phyloP scores from a whole-genome alignment of 2,797 vertebrate species.

The Epinephelus awoara region DNA sequence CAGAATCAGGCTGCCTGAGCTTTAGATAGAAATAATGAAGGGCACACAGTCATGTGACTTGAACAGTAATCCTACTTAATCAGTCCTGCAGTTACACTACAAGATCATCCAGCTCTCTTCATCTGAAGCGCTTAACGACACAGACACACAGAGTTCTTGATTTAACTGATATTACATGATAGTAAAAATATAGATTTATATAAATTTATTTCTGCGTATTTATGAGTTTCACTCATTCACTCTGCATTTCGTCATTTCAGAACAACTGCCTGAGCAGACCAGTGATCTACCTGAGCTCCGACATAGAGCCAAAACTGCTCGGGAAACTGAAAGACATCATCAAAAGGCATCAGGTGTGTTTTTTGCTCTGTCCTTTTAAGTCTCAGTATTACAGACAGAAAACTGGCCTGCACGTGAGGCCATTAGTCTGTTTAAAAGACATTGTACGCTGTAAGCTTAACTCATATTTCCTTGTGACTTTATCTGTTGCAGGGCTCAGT shows the following conservation, averaged over 20 bases:
- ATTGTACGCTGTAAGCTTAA: not conserved
- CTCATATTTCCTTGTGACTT: not conserved
- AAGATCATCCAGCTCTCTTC: slow-evolving; percentile 18
- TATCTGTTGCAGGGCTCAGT: slow-evolving; percentile 90
- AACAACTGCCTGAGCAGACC: slow-evolving; percentile 96
- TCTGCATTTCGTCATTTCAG: slow-evolving; percentile 74
- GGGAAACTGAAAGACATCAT: slow-evolving; percentile 97
- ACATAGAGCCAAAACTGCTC: slow-evolving; percentile 95
- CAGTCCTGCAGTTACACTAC: slow-evolving; percentile 19
- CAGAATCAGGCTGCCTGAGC: slow-evolving; percentile 11
- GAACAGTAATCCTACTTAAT: slow-evolving; percentile 48
- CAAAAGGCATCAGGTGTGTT: slow-evolving; percentile 95
- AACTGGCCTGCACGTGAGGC: not conserved
- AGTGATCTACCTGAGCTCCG: slow-evolving; percentile 95
- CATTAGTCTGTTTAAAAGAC: not conserved
- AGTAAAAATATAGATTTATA: not conserved
- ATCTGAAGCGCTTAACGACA: slow-evolving; percentile 6
- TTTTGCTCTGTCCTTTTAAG: not conserved
- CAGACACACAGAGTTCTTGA: not conserved
- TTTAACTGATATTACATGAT: slow-evolving; percentile 13
- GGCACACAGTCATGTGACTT: slow-evolving; percentile 29
- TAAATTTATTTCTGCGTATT: not conserved
- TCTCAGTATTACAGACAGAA: not conserved
- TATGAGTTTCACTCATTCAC: not conserved
- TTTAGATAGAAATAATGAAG: slow-evolving; percentile 35